Base-by-base conservation (phyloP, 1,140 invertebrate genomes). In the Drosophila ohnishii region DNA sequence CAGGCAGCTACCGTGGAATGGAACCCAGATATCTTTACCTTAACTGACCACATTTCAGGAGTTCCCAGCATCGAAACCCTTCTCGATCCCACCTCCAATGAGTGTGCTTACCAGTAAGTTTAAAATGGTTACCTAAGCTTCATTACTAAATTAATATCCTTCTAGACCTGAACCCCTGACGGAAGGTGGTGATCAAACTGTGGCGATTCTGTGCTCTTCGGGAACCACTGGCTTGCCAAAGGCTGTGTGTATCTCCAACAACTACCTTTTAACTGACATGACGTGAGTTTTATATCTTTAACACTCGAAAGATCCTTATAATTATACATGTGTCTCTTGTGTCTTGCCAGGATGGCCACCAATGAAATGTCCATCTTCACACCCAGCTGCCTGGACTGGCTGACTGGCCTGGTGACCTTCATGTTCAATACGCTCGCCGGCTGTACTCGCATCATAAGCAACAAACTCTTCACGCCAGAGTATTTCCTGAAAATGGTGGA, bases 191-290 rank as follows among this genome's bases (percentile, higher is more conserved):
- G 82, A 89, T 16, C 83, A 90, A 67, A 90, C 86, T 7, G 77
- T 85, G n/a, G 73, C 79, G 1, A 91, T 94, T 39, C 57, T 93
- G 0, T 92, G 85, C 53, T 94, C 95, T 0, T 96, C 95, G 59
- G 96, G 96, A 13, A 96, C 96, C 4, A 97, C 96, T 42, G 96
- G 96, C 55, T 81, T 94, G 32, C 95, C 96, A 0, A 97, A 97
- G 92, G 96, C 95, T 22, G 96, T 96, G 0, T 94, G 94, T 90
- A 90, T 96, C 5, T 95, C 95, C 1, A 95, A 96, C 44, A 78
- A 55, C 22, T 66, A 55, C 10, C 59, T 88, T 13, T 58, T 84
- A 8, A 39, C 55, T 42, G 78, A 80, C 2, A 65, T 42, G 40
- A 60, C 78, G 85, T 88, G 34, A 61, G 77, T 44, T 11, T 0